Conservation (phyloP, 2,797 vertebrate genomes). For the Vultur gryphus region DNA sequence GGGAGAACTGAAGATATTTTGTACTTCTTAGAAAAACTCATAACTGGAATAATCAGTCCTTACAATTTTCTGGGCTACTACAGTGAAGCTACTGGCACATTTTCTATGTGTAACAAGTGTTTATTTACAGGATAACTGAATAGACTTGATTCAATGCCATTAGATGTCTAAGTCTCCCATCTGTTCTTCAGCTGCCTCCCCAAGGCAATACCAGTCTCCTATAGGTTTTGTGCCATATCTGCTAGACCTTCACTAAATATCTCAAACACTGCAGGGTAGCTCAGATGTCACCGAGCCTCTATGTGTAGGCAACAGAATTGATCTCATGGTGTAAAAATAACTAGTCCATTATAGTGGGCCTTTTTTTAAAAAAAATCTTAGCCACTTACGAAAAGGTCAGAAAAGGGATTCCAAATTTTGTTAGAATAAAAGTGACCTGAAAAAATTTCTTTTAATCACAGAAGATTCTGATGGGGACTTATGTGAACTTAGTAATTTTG, state of each 20-base stretch:
- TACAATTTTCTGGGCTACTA: not conserved
- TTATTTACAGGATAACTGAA: not conserved
- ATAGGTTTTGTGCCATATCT: not conserved
- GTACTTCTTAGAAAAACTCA: not conserved
- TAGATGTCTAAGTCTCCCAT: not conserved
- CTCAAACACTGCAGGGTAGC: not conserved
- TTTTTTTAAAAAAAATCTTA: not conserved
- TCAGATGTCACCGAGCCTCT: not conserved
- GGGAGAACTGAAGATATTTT: not conserved
- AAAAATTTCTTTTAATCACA: not conserved
- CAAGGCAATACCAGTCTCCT: not conserved
- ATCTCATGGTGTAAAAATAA: not conserved
- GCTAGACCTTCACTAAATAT: not conserved
- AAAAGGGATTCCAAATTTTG: not conserved
- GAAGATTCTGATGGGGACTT: not conserved
- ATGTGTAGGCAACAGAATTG: not conserved
- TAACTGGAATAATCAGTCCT: not conserved
- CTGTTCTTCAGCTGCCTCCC: not conserved
- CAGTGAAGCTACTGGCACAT: not conserved
- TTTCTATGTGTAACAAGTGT: not conserved
- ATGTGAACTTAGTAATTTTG: not conserved
- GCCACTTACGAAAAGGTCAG: not conserved
- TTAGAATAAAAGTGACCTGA: not conserved
- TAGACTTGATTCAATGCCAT: not conserved
- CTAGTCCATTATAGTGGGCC: not conserved